Conservation (phyloP, 64 coral and sea anemone species). For the Acropora tenuis region DNA sequence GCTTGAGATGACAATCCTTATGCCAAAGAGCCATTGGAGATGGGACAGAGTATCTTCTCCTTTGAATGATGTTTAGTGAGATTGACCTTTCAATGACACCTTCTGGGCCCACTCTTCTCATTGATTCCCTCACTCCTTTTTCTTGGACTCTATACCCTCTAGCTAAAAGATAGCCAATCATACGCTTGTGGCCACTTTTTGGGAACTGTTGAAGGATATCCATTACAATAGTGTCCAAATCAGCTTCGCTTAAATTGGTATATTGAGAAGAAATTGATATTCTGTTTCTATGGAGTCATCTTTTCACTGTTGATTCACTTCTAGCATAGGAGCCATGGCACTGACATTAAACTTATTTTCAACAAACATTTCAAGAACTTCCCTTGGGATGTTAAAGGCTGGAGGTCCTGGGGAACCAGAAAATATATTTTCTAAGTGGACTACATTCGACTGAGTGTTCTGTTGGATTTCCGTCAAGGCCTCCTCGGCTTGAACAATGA, state of each 20-base stretch:
- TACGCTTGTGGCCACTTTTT: conserved; percentile 49
- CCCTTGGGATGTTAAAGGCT: conserved; percentile 33
- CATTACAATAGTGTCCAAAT: conserved; percentile 46
- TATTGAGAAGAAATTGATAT: conserved; percentile 56
- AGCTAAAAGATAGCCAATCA: conserved; percentile 52
- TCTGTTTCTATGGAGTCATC: background rate
- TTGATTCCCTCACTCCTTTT: conserved; percentile 16
- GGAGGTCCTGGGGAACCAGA: conserved; percentile 34
- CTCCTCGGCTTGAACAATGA: background rate
- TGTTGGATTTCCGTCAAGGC: too few relatives aligned
- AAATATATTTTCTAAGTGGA: conserved; percentile 15
- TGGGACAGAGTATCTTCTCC: conserved; percentile 40
- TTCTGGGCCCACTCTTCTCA: conserved; percentile 40
- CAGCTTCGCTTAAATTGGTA: conserved; percentile 23
- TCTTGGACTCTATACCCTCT: conserved; percentile 57
- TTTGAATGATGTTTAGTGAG: conserved; percentile 44
- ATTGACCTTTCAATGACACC: conserved; percentile 65
- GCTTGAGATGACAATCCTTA: too few relatives aligned
- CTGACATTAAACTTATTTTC: conserved; percentile 43
- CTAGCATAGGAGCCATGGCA: conserved; percentile 42
- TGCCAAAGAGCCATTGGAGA: conserved; percentile 28
- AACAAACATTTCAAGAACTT: conserved; percentile 45
- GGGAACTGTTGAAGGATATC: conserved; percentile 45
- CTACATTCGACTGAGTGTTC: too few relatives aligned
- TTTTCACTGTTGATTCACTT: conserved; percentile 48